Percentiles rank a stretch among this genome's conserved stretches.
Conservation (phyloP, 2,113 vertebrate genomes). For the Percopsis transmontana region DNA sequence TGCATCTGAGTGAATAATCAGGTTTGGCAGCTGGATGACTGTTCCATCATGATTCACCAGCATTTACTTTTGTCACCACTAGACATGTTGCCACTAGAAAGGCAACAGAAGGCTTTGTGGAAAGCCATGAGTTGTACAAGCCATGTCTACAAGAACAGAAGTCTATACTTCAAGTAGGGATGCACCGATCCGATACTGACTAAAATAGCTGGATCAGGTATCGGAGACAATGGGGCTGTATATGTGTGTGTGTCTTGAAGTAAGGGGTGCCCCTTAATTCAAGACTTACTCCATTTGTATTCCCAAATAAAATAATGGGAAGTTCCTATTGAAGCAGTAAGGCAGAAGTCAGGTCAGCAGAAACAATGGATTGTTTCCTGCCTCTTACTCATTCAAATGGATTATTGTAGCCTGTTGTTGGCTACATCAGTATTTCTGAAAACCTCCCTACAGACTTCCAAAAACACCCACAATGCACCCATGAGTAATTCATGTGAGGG, state of each 20-base stretch:
- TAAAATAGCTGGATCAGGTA: too few species aligned
- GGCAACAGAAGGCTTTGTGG: constrained; percentile 9
- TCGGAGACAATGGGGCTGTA: too few species aligned
- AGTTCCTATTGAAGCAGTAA: constrained; percentile 21
- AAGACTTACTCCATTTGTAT: constrained; percentile 48
- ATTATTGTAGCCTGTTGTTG: not conserved
- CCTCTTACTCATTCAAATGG: not conserved
- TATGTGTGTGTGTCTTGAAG: too few species aligned
- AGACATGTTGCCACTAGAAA: constrained; percentile 1
- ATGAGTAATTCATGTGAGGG: too few species aligned
- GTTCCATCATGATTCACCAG: not conserved
- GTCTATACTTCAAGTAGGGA: too few species aligned
- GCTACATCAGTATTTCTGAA: not conserved
- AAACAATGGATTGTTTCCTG: constrained; percentile 7
- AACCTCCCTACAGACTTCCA: too few species aligned
- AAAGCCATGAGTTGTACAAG: too few species aligned
- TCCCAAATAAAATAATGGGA: constrained; percentile 16
- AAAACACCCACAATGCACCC: too few species aligned
- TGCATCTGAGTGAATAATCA: not conserved
- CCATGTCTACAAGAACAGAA: too few species aligned
- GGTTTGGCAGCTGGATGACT: not conserved
- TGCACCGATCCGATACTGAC: too few species aligned
- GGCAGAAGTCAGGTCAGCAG: constrained; percentile 4
- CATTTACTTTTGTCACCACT: constrained; percentile 1
- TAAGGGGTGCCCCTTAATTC: not conserved